These are phyloP conservation scores for Apaloderma vittatum DNA, from an alignment of 2,113 vertebrate genomes.

Conservation along the genomic window DNA sequence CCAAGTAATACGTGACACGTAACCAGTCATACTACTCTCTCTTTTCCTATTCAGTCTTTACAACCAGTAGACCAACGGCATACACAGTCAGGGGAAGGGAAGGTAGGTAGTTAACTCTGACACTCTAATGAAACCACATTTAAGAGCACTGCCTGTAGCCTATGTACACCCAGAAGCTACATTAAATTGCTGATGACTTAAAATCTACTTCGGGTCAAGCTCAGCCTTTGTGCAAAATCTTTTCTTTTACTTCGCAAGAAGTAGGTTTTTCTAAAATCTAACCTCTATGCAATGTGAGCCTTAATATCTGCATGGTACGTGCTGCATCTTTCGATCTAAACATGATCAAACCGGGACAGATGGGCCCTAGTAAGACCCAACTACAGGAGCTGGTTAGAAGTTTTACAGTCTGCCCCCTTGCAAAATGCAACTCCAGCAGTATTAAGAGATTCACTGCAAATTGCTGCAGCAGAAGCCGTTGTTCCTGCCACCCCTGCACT, in stretches of 20 bases:
- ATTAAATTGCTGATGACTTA: background rate
- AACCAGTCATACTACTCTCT: background rate
- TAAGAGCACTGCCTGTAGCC: background rate
- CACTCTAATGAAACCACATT: background rate
- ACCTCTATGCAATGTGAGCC: background rate
- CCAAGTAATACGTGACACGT: background rate
- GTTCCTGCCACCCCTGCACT: fast-evolving
- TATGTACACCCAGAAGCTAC: background rate
- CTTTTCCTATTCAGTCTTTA: background rate
- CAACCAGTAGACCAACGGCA: background rate
- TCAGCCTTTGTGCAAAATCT: background rate
- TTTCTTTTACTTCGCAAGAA: background rate
- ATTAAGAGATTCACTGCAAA: background rate
- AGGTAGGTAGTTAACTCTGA: background rate
- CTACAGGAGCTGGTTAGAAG: background rate
- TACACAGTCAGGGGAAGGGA: background rate
- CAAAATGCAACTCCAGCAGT: background rate
- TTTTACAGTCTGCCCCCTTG: background rate
- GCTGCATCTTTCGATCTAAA: background rate
- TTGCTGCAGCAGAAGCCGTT: background rate
- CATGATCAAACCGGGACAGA: background rate
- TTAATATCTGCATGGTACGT: background rate
- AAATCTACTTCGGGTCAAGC: background rate
- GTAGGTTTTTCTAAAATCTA: background rate
- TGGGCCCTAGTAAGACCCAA: background rate